These are phyloP conservation scores for Gallinago paraguaiae DNA, from an alignment of 2,113 vertebrate genomes.

Conservation along the genomic window DNA sequence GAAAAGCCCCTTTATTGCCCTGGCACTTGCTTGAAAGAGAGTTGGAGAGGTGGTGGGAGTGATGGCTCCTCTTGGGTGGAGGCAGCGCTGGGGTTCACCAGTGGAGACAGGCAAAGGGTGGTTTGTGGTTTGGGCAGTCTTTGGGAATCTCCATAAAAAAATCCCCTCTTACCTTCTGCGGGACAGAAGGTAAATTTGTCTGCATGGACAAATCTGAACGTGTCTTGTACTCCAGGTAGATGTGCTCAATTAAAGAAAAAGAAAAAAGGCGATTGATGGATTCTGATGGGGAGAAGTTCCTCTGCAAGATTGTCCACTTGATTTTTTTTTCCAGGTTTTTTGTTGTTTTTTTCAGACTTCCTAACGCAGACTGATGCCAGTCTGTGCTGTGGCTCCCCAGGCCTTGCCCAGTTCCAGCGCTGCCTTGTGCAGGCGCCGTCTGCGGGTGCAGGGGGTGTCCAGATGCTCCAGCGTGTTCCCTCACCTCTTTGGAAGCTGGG, in stretches of 20 bases:
- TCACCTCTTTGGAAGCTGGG: background rate
- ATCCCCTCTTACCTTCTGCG: background rate
- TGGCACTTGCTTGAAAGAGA: background rate
- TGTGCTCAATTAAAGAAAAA: background rate
- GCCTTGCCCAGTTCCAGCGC: background rate
- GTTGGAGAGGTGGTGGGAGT: background rate
- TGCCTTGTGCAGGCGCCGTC: rapidly evolving
- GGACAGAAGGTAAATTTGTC: background rate
- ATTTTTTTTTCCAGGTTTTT: background rate
- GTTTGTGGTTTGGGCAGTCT: background rate
- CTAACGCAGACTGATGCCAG: background rate
- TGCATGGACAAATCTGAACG: background rate
- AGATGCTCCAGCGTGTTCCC: background rate
- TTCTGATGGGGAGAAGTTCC: background rate
- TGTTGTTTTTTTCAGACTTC: background rate
- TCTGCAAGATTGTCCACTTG: background rate
- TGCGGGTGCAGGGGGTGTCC: background rate
- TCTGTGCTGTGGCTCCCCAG: background rate
- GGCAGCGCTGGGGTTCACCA: background rate
- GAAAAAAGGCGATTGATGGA: background rate
- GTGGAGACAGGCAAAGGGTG: background rate
- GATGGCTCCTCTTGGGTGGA: background rate
- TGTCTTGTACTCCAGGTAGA: background rate
- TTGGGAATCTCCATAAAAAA: background rate
- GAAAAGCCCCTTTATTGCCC: background rate